Evolutionary conservation across 2,797 vertebrate species (phyloP).

Genomic region (Apogon talboti): DNA sequence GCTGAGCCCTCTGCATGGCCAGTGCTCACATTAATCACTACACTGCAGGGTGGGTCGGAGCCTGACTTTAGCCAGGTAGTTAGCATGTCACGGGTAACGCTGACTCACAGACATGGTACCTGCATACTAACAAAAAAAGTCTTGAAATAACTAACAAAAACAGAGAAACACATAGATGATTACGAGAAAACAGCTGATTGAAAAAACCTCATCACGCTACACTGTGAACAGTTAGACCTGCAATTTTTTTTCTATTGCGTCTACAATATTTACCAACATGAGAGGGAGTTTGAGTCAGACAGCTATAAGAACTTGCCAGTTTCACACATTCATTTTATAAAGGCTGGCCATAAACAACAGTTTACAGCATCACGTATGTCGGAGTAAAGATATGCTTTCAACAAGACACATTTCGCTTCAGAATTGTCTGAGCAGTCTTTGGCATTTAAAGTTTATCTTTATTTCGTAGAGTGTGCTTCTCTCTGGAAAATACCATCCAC

Average conservation of each 20-base stretch:
- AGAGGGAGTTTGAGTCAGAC: conserved; percentile 31
- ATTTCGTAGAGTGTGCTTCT: conserved; percentile 5
- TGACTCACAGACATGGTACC: conserved; percentile 19
- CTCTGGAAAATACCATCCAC: conserved; percentile 24
- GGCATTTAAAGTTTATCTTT: conserved; percentile 29
- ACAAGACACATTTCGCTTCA: conserved; percentile 1
- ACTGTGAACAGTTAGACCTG: too few species aligned
- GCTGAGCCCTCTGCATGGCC: conserved; percentile 61
- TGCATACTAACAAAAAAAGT: conserved; percentile 3
- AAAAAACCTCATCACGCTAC: background rate
- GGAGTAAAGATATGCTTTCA: conserved; percentile 20
- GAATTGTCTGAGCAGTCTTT: conserved; percentile 9
- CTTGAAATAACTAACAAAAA: conserved; percentile 4
- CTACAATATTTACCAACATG: conserved; percentile 6
- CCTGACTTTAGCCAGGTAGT: conserved; percentile 47
- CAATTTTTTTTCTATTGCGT: conserved; percentile 34
- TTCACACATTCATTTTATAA: conserved; percentile 61
- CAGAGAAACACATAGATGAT: background rate
- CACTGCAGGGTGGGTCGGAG: conserved; percentile 31
- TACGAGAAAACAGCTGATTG: conserved; percentile 34
- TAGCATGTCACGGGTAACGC: conserved; percentile 50
- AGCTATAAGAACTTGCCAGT: conserved; percentile 49
- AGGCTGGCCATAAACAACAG: conserved; percentile 17
- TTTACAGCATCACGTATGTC: conserved; percentile 4
- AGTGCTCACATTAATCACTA: conserved; percentile 65